Evolutionary conservation across 2,113 vertebrate genomes (phyloP), one percentile per base, ranked within the genome.

Genomic region (Ramphastos sulfuratus): DNA sequence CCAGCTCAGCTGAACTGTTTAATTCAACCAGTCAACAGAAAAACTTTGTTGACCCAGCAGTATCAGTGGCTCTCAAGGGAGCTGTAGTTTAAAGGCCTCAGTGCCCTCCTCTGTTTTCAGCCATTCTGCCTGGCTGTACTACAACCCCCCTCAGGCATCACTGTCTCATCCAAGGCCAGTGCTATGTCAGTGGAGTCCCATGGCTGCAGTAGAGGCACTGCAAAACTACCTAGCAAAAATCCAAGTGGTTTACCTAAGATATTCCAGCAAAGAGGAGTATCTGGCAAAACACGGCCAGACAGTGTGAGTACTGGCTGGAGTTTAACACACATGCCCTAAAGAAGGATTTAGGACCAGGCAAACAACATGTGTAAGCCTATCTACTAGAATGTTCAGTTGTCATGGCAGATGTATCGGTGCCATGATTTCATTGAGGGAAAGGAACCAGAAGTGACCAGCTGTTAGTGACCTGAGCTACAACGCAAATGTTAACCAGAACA

Each of bases 391-490:
- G 42, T 20, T 82, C 31, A 66, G n/a, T 52, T 63, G 59, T 65
- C 25, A 1, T 4, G 55, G 75, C 0, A 0, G 59, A 69, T 60
- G 5, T 60, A 13, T 30, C 30, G 12, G 28, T 60, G 60, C 31
- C 0, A 0, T 19, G 58, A 50, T 33, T 48, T 82, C n/a, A 11
- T 27, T 16, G 48, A 71, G 24, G 65, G 39, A 80, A 55, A 76
- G 60, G 35, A 90, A 33, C 18, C 0, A 35, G 56, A 37, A 69
- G 12, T 21, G 39, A 31, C 28, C 4, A 4, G 4, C 27, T 39
- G 23, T 15, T 19, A 44, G 44, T 48, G 44, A 35, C 42, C 19
- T n/a, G 39, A 66, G 46, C 56, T 55, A 5, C 21, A 35, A 35
- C 20, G 44, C 35, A 69, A n/a, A 15, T 17, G 24, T 27, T 67